Evolutionary conservation across 2,888 invertebrate genomes (phyloP).

Genomic region (Rhaphigaster nebulosa): DNA sequence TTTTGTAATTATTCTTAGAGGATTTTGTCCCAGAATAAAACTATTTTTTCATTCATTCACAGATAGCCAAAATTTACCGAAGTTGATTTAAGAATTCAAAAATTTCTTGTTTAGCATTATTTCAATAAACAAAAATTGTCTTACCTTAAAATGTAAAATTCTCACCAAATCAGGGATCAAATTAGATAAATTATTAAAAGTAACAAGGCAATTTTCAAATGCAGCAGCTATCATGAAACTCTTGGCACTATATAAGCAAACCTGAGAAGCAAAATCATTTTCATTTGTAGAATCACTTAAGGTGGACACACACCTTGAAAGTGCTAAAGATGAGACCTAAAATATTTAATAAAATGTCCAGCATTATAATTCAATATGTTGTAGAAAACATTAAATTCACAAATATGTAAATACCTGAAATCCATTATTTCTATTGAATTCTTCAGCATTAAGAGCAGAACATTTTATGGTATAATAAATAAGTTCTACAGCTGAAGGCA

Average conservation of each 20-base stretch:
- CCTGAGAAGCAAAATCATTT: slow-evolving; percentile 86
- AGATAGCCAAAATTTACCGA: too few relatives aligned
- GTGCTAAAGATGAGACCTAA: slow-evolving; percentile 87
- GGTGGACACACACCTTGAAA: slow-evolving; percentile 94
- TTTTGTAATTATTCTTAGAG: too few relatives aligned
- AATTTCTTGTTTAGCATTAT: not conserved
- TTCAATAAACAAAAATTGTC: not conserved
- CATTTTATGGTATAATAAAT: slow-evolving; percentile 97
- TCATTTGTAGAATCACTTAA: slow-evolving; percentile 83
- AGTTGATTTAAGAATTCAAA: not conserved
- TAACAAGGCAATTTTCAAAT: slow-evolving; percentile 90
- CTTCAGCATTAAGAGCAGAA: slow-evolving; percentile 97
- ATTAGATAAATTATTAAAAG: slow-evolving; percentile 88
- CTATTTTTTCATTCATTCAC: too few relatives aligned
- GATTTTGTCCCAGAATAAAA: too few relatives aligned
- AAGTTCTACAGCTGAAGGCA: slow-evolving; percentile 93
- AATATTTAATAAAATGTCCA: slow-evolving; percentile 59
- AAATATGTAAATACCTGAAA: slow-evolving; percentile 76
- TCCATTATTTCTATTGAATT: slow-evolving; percentile 93
- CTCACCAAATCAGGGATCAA: slow-evolving; percentile 89
- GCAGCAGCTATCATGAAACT: slow-evolving; percentile 97
- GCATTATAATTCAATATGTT: not conserved
- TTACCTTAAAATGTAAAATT: slow-evolving; percentile 87
- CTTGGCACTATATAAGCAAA: slow-evolving; percentile 88
- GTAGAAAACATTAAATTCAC: not conserved